Conservation (phyloP, 2,797 vertebrate species). For the Channallabes apus region DNA sequence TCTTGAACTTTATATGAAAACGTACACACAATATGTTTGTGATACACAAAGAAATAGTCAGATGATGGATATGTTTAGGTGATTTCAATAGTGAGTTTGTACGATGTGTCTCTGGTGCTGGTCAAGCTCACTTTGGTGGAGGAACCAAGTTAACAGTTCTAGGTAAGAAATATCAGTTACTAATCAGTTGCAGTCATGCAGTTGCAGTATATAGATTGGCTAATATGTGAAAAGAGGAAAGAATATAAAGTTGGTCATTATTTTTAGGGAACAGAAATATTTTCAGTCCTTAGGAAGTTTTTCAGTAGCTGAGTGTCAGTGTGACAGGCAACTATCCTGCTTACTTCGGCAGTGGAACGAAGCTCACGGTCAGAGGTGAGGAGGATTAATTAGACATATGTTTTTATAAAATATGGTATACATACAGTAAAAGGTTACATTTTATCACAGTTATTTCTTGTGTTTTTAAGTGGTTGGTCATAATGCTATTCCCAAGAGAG, state of each 20-base stretch:
- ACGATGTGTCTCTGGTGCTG: neutral
- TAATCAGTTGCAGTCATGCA: neutral
- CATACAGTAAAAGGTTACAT: neutral
- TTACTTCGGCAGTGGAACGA: constrained; percentile 59
- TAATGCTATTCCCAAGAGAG: neutral
- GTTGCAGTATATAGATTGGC: neutral
- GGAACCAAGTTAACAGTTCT: constrained; percentile 66
- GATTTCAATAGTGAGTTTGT: neutral
- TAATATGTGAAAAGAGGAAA: neutral
- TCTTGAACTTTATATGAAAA: neutral
- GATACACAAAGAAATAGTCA: neutral
- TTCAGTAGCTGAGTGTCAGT: constrained; percentile 26
- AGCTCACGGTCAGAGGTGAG: constrained; percentile 64
- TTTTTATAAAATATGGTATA: neutral
- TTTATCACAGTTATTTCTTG: too few species aligned
- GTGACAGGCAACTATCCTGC: constrained; percentile 30
- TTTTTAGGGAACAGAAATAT: neutral
- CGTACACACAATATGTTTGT: too few species aligned
- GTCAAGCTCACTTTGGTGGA: constrained; percentile 48
- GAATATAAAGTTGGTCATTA: neutral
- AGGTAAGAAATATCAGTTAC: constrained; percentile 54
- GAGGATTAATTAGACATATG: neutral
- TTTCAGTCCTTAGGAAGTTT: neutral
- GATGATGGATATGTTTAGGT: neutral
- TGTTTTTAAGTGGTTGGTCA: neutral